phyloP scores from a whole-genome alignment of 2,888 invertebrate species.

The Drosophila picticornis region DNA sequence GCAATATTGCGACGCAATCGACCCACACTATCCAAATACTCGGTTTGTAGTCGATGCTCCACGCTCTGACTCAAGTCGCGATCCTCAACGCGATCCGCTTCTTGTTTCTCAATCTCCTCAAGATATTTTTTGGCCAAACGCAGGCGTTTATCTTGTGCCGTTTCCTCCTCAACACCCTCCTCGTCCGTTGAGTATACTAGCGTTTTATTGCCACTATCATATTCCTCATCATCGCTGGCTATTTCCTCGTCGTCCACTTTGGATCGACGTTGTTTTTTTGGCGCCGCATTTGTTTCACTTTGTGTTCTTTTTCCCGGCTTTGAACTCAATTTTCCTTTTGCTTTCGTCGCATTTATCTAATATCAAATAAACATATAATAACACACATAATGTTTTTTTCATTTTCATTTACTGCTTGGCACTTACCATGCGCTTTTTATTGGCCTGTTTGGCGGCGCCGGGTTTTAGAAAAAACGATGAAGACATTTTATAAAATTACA shows the following conservation, averaged over 20 bases:
- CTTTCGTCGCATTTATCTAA: constrained; percentile 36
- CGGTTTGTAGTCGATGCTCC: constrained; percentile 92
- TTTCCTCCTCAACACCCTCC: constrained; percentile 87
- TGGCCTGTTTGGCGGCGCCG: constrained; percentile 86
- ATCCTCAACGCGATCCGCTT: constrained; percentile 89
- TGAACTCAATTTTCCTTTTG: constrained; percentile 25
- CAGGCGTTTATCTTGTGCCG: constrained; percentile 95
- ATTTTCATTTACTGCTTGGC: neutral
- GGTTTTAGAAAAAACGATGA: constrained; percentile 88
- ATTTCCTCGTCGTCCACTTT: constrained; percentile 87
- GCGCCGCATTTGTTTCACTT: constrained; percentile 78
- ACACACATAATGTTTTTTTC: no score
- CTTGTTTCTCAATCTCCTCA: constrained; percentile 93
- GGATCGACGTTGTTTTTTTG: constrained; percentile 70
- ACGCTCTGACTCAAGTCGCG: constrained; percentile 87
- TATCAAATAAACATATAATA: neutral
- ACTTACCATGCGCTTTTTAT: constrained; percentile 86
- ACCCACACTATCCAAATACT: constrained; percentile 94
- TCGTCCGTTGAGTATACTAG: constrained; percentile 78
- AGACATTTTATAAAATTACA: constrained; percentile 66
- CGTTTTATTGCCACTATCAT: constrained; percentile 84
- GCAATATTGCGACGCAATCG: constrained; percentile 92
- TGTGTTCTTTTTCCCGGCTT: constrained; percentile 48
- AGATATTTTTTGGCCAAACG: constrained; percentile 96
- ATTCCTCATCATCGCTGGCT: constrained; percentile 89